Conservation (phyloP, 2,888 invertebrate species). For the Daptonema setosum region DNA sequence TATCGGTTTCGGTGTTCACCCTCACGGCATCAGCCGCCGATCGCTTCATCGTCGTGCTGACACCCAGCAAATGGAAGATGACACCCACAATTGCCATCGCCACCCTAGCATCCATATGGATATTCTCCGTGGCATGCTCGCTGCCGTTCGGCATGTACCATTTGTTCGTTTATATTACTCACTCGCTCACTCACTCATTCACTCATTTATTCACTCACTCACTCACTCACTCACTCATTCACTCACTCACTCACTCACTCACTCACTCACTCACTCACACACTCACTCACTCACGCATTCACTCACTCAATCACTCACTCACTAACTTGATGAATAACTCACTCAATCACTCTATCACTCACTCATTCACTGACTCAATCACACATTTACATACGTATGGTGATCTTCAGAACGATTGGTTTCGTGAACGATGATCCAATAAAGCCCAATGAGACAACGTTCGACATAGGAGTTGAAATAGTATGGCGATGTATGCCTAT, state of each 20-base stretch:
- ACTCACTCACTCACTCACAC: no score
- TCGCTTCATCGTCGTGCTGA: conserved; percentile 37
- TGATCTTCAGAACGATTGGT: neutral
- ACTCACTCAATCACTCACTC: no score
- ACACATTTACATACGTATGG: no score
- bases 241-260: no score
- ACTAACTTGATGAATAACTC: no score
- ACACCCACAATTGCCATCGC: neutral
- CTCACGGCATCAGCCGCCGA: conserved; percentile 65
- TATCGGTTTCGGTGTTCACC: conserved; percentile 70
- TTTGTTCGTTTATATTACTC: no score
- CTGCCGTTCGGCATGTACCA: conserved; percentile 15
- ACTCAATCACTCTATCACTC: no score
- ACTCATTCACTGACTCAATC: no score
- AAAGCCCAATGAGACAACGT: neutral
- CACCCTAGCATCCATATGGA: conserved; percentile 15
- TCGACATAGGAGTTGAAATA: conserved; percentile 14
- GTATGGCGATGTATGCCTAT: conserved; percentile 3
- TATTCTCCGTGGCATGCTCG: conserved; percentile 13
- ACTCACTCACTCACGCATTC: no score
- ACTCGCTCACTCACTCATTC: no score
- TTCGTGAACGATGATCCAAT: conserved; percentile 9
- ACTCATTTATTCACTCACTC: no score
- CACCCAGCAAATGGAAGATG: conserved; percentile 1
- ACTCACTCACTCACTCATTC: no score